These are phyloP conservation scores for Cabera pusaria DNA, from an alignment of 2,888 invertebrate genomes.

Conservation along the genomic window DNA sequence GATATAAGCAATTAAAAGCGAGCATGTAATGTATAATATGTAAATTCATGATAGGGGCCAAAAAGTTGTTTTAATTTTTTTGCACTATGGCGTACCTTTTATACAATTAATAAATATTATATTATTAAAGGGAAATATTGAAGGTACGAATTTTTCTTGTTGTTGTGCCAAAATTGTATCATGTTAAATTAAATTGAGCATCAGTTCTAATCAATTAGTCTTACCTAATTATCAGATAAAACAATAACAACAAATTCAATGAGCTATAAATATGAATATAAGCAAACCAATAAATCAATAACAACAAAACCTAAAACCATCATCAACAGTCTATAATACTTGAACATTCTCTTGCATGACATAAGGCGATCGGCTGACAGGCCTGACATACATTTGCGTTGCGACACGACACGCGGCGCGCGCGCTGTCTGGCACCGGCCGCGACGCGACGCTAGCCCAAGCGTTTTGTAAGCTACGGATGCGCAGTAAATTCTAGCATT, in stretches of 20 bases:
- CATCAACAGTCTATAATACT: conserved; percentile 15
- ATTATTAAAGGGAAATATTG: too few relatives aligned
- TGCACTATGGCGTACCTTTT: too few relatives aligned
- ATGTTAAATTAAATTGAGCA: too few relatives aligned
- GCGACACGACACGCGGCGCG: conserved; percentile 61
- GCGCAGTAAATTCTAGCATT: conserved; percentile 39
- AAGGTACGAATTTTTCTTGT: too few relatives aligned
- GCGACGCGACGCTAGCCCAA: conserved; percentile 35
- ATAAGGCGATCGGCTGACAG: conserved; percentile 65
- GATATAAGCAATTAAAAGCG: too few relatives aligned
- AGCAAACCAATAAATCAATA: conserved; percentile 20
- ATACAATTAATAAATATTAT: too few relatives aligned
- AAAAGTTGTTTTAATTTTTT: too few relatives aligned
- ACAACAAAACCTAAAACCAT: conserved; percentile 37
- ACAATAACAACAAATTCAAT: not conserved
- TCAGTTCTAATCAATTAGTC: too few relatives aligned
- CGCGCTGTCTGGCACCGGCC: conserved; percentile 55
- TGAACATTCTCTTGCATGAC: conserved; percentile 53
- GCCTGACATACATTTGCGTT: conserved; percentile 61
- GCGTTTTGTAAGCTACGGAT: conserved; percentile 50
- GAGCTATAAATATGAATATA: too few relatives aligned
- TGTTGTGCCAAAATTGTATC: too few relatives aligned
- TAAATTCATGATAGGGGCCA: too few relatives aligned
- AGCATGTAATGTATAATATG: too few relatives aligned
- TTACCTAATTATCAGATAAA: conserved; percentile 4